Evolutionary conservation across 2,797 vertebrate species (phyloP).

Genomic region (Chiroxiphia lanceolata): DNA sequence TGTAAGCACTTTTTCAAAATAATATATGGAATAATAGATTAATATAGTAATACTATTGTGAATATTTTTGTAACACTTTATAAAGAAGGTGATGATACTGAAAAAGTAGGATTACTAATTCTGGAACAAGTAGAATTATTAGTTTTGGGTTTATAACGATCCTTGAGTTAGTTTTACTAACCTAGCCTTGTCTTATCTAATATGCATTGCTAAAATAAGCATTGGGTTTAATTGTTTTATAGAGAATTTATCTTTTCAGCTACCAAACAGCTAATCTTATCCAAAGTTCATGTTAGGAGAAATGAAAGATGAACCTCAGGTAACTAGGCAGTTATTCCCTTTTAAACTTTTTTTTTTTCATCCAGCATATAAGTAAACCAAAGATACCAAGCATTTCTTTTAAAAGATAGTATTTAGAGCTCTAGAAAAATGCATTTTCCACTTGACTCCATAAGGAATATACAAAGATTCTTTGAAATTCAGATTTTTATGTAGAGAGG

Average conservation of each 20-base stretch:
- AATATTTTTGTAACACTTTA: slow-evolving; percentile 63
- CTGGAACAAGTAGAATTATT: not conserved
- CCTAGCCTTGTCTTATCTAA: not conserved
- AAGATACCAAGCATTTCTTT: slow-evolving; percentile 36
- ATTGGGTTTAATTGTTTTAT: not conserved
- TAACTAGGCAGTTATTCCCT: not conserved
- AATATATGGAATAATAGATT: not conserved
- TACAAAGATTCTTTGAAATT: not conserved
- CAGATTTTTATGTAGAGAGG: not conserved
- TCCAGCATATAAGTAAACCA: slow-evolving; percentile 39
- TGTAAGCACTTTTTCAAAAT: slow-evolving; percentile 37
- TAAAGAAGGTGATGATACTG: not conserved
- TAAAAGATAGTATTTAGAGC: not conserved
- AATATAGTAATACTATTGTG: not conserved
- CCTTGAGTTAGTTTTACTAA: not conserved
- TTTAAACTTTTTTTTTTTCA: not conserved
- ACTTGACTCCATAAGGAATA: not conserved
- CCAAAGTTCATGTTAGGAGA: not conserved
- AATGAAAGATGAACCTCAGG: slow-evolving; percentile 10
- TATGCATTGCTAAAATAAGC: not conserved
- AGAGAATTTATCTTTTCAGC: not conserved
- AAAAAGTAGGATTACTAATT: not conserved
- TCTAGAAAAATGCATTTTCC: not conserved
- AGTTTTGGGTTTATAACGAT: not conserved
- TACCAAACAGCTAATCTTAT: not conserved